Percentiles rank a stretch among this genome's conserved stretches.
Conservation (phyloP, 2,888 invertebrate genomes). For the Sarcophaga carnaria region DNA sequence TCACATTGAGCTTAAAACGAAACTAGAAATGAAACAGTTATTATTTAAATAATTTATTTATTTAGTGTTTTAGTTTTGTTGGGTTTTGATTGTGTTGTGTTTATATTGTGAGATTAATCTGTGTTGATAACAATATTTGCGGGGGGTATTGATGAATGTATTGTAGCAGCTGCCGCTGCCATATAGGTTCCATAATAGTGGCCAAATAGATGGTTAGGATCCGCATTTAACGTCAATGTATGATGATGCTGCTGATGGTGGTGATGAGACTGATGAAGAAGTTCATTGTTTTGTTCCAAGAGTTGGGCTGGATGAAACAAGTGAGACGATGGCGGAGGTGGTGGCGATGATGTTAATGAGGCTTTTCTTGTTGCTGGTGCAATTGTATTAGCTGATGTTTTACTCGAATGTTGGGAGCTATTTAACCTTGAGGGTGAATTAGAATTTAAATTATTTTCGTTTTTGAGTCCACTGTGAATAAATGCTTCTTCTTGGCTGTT, state of each 20-base stretch:
- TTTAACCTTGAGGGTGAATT: neutral
- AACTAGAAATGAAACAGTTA: constrained; percentile 21
- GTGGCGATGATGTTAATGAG: constrained; percentile 1
- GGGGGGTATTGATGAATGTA: constrained; percentile 46
- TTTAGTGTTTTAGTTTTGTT: constrained; percentile 9
- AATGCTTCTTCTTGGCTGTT: constrained; percentile 13
- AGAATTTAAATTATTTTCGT: neutral
- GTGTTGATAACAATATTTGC: constrained; percentile 36
- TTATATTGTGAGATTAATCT: constrained; percentile 27
- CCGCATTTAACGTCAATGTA: constrained; percentile 67
- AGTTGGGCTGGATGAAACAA: constrained; percentile 40
- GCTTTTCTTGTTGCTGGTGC: neutral
- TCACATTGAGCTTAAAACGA: neutral
- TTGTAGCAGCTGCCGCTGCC: constrained; percentile 76
- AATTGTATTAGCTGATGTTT: neutral
- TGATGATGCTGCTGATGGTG: constrained; percentile 37
- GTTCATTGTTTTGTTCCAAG: constrained; percentile 29
- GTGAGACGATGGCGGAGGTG: neutral
- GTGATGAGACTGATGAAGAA: constrained; percentile 16
- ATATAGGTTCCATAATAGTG: constrained; percentile 81
- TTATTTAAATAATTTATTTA: neutral
- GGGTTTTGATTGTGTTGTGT: neutral
- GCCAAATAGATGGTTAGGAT: constrained; percentile 79
- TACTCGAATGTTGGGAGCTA: neutral
- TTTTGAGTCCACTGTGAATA: constrained; percentile 10